Conservation (phyloP, 2,888 invertebrate species). For the Sesia bembeciformis region DNA sequence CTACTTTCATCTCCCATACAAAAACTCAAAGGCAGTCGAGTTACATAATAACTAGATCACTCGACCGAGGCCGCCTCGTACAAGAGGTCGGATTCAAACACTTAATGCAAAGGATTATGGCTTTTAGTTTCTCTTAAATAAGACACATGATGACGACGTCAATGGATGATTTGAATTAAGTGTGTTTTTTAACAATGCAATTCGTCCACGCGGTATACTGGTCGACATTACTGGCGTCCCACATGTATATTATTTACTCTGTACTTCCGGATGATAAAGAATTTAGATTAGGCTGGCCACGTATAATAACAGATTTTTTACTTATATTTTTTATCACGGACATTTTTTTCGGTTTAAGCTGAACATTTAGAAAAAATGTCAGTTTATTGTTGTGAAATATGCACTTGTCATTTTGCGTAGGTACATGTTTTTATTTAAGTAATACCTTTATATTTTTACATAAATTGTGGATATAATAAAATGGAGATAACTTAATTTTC, state of each 20-base stretch:
- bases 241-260: not conserved
- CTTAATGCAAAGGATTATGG: too few relatives aligned
- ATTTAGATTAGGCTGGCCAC: not conserved
- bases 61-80: conserved; percentile 23
- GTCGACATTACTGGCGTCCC: conserved; percentile 6
- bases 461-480: too few relatives aligned
- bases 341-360: too few relatives aligned
- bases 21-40: not conserved
- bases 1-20: not conserved
- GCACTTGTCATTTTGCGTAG: too few relatives aligned
- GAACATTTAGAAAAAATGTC: too few relatives aligned
- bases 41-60: conserved; percentile 32
- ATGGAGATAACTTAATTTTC: too few relatives aligned
- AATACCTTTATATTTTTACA: too few relatives aligned
- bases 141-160: too few relatives aligned
- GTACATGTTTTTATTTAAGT: too few relatives aligned
- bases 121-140: too few relatives aligned
- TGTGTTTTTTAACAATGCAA: not conserved
- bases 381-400: too few relatives aligned
- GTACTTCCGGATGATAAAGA: conserved; percentile 5
- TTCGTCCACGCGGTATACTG: not conserved
- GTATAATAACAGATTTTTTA: not conserved
- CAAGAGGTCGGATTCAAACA: not conserved
- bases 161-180: not conserved
- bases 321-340: too few relatives aligned